Conservation (phyloP, 1,140 invertebrate species). For the Drosophila varians region DNA sequence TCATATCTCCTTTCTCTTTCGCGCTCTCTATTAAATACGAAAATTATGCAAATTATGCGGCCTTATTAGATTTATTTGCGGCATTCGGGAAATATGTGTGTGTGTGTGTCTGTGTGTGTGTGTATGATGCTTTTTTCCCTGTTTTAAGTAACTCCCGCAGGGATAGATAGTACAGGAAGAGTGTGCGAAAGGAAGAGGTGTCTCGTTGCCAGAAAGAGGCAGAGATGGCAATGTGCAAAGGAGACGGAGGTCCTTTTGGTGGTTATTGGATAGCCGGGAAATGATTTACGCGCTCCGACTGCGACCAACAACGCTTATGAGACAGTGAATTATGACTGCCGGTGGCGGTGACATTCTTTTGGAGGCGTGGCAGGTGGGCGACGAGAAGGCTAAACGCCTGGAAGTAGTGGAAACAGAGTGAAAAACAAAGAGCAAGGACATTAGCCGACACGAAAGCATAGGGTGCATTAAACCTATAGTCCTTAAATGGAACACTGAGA, state of each 20-base stretch:
- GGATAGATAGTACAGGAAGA: neutral
- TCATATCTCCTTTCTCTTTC: no score
- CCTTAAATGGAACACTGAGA: neutral
- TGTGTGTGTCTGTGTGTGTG: conserved; percentile 29
- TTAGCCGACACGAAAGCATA: conserved; percentile 1
- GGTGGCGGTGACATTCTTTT: conserved; percentile 56
- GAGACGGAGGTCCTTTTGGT: conserved; percentile 15
- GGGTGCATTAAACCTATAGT: neutral
- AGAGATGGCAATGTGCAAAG: neutral
- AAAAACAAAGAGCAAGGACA: conserved; percentile 10
- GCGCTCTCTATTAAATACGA: conserved; percentile 73
- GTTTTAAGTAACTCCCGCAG: conserved; percentile 68
- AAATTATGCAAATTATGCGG: conserved; percentile 81
- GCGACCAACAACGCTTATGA: conserved; percentile 53
- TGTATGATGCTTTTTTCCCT: conserved; percentile 24
- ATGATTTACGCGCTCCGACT: conserved; percentile 67
- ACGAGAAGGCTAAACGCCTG: conserved; percentile 21
- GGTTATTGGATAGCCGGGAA: conserved; percentile 48
- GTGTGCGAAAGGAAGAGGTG: neutral
- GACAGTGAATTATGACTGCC: conserved; percentile 68
- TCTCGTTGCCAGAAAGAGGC: neutral
- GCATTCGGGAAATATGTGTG: conserved; percentile 56
- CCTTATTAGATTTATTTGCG: conserved; percentile 80
- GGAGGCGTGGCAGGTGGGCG: conserved; percentile 22
- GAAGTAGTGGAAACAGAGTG: neutral